Evolutionary conservation across 2,797 vertebrate species (phyloP).

Genomic region (Acrossocheilus fasciatus): DNA sequence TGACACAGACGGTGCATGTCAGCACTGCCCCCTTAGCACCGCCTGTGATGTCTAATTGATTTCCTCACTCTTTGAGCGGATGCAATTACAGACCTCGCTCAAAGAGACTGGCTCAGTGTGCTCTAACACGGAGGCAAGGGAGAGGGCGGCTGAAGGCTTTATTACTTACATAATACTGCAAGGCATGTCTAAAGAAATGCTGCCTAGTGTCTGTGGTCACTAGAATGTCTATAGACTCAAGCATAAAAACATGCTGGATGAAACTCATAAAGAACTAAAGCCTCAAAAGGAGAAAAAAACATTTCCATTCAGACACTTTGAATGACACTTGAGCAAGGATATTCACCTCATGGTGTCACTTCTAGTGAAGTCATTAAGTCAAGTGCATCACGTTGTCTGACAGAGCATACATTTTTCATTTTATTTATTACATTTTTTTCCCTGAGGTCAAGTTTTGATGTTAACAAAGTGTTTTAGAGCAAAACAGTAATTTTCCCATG

Average conservation of each 20-base stretch:
- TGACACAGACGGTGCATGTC: conserved; percentile 34
- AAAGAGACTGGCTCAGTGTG: conserved; percentile 27
- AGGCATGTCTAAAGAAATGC: conserved; percentile 24
- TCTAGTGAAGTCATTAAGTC: conserved; percentile 9
- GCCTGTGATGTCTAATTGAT: conserved; percentile 55
- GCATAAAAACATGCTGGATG: conserved; percentile 7
- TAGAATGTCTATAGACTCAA: not conserved
- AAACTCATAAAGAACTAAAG: not conserved
- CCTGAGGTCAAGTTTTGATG: not conserved
- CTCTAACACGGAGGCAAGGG: conserved; percentile 28
- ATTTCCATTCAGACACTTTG: not conserved
- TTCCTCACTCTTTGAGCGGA: conserved; percentile 39
- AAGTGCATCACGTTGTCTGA: conserved; percentile 2
- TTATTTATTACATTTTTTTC: not conserved
- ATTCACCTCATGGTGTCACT: not conserved
- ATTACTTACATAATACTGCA: conserved; percentile 36
- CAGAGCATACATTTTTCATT: not conserved
- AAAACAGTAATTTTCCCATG: not conserved
- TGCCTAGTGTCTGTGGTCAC: conserved; percentile 9
- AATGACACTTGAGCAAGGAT: not conserved
- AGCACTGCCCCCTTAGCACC: conserved; percentile 23
- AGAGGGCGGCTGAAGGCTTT: conserved; percentile 26
- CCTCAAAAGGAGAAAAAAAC: conserved; percentile 4
- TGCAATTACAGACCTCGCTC: conserved; percentile 43
- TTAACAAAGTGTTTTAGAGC: not conserved